phyloP scores from a whole-genome alignment of 2,797 vertebrate species.

The Furcifer pardalis region DNA sequence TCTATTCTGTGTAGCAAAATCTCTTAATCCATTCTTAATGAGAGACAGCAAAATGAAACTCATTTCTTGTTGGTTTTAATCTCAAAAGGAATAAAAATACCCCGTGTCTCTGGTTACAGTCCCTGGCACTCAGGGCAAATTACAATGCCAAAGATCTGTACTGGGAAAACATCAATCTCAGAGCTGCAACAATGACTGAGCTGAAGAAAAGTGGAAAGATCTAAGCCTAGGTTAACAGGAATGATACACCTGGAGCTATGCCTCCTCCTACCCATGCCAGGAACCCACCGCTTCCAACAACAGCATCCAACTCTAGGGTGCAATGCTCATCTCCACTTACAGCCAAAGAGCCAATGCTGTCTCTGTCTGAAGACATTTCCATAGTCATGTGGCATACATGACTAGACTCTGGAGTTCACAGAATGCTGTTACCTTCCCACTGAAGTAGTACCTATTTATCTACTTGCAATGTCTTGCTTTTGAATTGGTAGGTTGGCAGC shows the following conservation, averaged over 20 bases:
- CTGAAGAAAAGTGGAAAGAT: background rate
- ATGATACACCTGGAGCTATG: background rate
- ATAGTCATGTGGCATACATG: too few relatives aligned
- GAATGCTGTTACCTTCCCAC: too few relatives aligned
- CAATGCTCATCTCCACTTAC: too few relatives aligned
- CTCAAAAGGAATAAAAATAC: constrained; percentile 1
- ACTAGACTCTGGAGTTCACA: too few relatives aligned
- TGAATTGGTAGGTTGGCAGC: too few relatives aligned
- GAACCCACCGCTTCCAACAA: too few relatives aligned
- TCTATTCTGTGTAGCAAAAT: background rate
- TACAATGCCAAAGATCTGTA: background rate
- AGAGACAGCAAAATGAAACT: constrained; percentile 29
- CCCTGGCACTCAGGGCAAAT: background rate
- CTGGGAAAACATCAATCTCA: background rate
- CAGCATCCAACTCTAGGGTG: too few relatives aligned
- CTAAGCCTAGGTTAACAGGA: background rate
- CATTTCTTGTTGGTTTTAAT: background rate
- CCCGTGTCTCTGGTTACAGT: background rate
- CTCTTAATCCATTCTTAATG: constrained; percentile 19
- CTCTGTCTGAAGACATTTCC: too few relatives aligned
- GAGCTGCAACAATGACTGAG: background rate
- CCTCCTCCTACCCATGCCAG: background rate
- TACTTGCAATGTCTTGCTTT: too few relatives aligned
- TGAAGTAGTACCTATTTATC: too few relatives aligned
- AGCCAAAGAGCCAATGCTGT: too few relatives aligned